Percentiles rank a stretch among this genome's conserved stretches.
These are phyloP conservation scores for Sebastes cheni DNA, from an alignment of 2,797 vertebrate genomes.

Conservation along the genomic window DNA sequence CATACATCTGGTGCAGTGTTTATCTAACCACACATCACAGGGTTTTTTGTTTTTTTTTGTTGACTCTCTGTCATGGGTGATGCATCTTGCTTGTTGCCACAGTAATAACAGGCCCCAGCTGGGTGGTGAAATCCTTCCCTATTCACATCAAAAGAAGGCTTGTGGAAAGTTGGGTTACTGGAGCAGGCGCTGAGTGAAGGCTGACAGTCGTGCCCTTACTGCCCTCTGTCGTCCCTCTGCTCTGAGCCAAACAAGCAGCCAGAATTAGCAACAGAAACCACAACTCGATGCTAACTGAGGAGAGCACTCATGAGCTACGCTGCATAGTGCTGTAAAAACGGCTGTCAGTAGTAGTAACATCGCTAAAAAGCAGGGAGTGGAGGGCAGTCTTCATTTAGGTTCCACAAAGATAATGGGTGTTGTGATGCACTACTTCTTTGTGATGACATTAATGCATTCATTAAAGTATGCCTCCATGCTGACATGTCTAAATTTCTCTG, in stretches of 20 bases:
- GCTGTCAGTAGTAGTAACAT: background rate
- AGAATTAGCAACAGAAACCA: conserved; percentile 52
- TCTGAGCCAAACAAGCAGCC: conserved; percentile 24
- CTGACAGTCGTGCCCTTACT: conserved; percentile 29
- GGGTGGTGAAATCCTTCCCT: conserved; percentile 57
- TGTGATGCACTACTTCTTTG: background rate
- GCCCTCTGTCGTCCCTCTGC: conserved; percentile 34
- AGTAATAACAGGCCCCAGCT: conserved; percentile 59
- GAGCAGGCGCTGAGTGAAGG: conserved; percentile 60
- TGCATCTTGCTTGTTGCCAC: conserved; percentile 39
- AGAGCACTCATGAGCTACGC: background rate
- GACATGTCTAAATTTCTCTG: conserved; percentile 42
- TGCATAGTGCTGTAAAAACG: background rate
- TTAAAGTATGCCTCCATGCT: conserved; percentile 5
- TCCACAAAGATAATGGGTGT: background rate
- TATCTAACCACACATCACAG: conserved; percentile 30
- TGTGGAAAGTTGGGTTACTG: conserved; percentile 44
- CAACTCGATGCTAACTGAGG: conserved; percentile 3
- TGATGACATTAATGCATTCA: background rate
- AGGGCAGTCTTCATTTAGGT: background rate
- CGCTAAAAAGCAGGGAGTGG: background rate
- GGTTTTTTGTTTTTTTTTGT: background rate
- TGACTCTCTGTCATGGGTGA: conserved; percentile 16
- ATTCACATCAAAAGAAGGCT: conserved; percentile 58
- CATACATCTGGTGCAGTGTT: conserved; percentile 34